Evolutionary conservation across 2,113 vertebrate genomes (phyloP).

Genomic region (Hydrolagus affinis): DNA sequence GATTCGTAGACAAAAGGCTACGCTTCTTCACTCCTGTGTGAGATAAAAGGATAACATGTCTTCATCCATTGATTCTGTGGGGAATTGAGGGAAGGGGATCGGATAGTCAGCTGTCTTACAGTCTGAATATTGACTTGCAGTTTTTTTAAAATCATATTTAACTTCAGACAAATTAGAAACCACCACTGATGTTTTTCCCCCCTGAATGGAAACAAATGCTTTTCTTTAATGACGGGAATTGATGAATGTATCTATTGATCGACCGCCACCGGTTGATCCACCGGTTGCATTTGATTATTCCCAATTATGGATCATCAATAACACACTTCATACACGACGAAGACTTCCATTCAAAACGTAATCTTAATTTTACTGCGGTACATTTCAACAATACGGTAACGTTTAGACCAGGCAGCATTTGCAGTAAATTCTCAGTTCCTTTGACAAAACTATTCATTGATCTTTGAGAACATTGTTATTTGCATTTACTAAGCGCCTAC

Average conservation of each 20-base stretch:
- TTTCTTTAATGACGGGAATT: background rate
- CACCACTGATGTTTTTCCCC: background rate
- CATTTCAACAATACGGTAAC: background rate
- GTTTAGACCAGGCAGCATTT: background rate
- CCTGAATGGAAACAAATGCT: background rate
- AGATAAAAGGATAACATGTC: constrained; percentile 11
- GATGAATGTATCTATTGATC: background rate
- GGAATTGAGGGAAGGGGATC: constrained; percentile 12
- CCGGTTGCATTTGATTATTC: constrained; percentile 2
- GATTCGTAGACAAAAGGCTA: background rate
- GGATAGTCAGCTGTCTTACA: background rate
- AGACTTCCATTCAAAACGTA: background rate
- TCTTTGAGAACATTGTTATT: background rate
- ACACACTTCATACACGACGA: background rate
- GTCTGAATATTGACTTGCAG: background rate
- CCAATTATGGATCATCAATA: background rate
- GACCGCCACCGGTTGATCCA: background rate
- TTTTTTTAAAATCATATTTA: background rate
- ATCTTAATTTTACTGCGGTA: background rate
- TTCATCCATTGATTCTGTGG: background rate
- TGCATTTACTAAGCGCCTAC: too few species aligned
- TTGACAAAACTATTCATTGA: background rate
- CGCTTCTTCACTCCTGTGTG: background rate
- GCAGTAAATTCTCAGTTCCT: background rate
- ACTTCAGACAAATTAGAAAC: background rate